Base-by-base conservation (phyloP, 2,888 invertebrate genomes). In the Apoda limacodes region DNA sequence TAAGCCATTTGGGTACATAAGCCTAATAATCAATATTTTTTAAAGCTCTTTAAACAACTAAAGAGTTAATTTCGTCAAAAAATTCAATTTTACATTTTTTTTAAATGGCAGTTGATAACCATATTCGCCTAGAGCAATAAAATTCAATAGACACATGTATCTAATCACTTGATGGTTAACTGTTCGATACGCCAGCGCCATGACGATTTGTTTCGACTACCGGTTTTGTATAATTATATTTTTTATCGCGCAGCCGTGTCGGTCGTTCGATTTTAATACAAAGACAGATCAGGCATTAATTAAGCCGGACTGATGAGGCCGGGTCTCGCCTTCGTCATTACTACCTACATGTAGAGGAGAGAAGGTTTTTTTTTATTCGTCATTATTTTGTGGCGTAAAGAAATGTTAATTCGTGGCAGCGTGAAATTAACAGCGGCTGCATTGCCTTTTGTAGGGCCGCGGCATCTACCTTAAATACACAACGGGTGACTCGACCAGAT, bases 331-430 rank as follows among this genome's bases (percentile, higher is more conserved):
- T 50, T 57, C 52, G 63, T 60, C 65, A 62, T 75, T 78, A 76
- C 78, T 78, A 78, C 63, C 53, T 60, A 59, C 71, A 74, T 76
- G 72, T 74, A 68, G 67, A 67, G 62, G 62, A 68, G 68, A 72
- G 76, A 67, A 45, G 43, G 63, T 68, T 76, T 80, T 68, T 64
- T 78, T 78, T 78, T 78, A 80, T 80, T 80, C 70, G 71, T 80
- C 72, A 78, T 80, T 80, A 80, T 76, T 75, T 67, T 71, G 70
- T 76, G 76, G 80, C 80, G 80, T 78, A 80, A 80, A 81, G 82
- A 82, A 82, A 82, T 82, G 81, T 82, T 82, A 82, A 82, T 82
- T 82, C 70, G 78, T 81, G 71, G 67, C 75, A 62, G 76, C 82
- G 82, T 82, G 82, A 82, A 82, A 82, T 82, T 81, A 82, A 82